Conservation (phyloP, 2,797 vertebrate genomes). For the Coregonus ussuriensis region DNA sequence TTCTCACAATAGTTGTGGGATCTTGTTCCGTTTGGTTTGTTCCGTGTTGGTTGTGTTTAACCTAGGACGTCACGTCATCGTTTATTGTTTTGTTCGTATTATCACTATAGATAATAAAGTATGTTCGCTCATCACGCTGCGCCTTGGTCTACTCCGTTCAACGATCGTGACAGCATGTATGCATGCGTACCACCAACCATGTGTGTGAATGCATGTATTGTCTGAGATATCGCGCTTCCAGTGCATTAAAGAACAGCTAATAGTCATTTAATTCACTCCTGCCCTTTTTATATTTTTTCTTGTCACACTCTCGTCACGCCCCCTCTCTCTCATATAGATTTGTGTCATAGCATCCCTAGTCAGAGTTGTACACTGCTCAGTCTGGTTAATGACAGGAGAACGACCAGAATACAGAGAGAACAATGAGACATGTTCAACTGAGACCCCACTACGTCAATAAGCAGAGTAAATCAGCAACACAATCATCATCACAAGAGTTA, state of each 20-base stretch:
- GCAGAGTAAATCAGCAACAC: neutral
- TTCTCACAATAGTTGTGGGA: no score
- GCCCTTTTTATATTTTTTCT: neutral
- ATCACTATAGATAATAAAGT: no score
- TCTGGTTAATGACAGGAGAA: neutral
- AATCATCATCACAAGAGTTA: neutral
- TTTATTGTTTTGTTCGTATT: no score
- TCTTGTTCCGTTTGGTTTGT: no score
- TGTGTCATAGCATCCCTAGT: neutral
- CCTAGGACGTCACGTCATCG: no score
- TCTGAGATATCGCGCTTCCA: neutral
- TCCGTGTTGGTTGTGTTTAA: no score
- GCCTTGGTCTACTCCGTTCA: no score
- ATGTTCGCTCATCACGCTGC: no score
- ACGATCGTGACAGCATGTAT: no score
- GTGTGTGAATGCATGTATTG: neutral
- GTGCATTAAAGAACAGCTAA: conserved; percentile 2
- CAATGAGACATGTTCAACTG: conserved; percentile 23
- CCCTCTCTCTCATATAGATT: neutral
- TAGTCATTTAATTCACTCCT: neutral
- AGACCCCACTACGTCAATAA: neutral
- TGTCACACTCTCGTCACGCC: no score
- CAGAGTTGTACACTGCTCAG: no score
- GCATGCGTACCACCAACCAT: neutral
- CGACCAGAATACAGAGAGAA: neutral